These are phyloP conservation scores for Ethmia dodecea DNA, from an alignment of 2,888 invertebrate genomes.

Conservation along the genomic window DNA sequence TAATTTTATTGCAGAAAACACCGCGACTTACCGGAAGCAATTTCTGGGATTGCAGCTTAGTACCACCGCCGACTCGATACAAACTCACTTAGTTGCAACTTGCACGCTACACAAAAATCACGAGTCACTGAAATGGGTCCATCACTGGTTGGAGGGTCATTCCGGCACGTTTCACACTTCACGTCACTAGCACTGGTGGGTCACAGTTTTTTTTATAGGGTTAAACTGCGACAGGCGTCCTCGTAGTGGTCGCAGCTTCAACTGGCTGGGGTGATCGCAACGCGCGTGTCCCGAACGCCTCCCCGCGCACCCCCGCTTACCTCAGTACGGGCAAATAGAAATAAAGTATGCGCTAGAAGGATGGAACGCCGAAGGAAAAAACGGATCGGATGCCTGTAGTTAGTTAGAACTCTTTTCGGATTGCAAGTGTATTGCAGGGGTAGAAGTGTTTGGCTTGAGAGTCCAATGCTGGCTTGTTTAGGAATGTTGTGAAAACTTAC, in stretches of 20 bases:
- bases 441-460: conserved; percentile 13
- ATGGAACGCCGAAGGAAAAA: conserved; percentile 62
- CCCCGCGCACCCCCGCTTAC: conserved; percentile 45
- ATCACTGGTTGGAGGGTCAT: conserved; percentile 37
- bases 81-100: conserved; percentile 46
- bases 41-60: conserved; percentile 35
- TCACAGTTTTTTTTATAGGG: conserved; percentile 34
- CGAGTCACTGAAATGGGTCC: conserved; percentile 52
- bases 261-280: conserved; percentile 73
- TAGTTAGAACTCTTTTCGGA: conserved; percentile 24
- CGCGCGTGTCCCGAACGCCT: conserved; percentile 65
- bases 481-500: neutral
- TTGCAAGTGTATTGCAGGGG: conserved; percentile 17
- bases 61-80: conserved; percentile 38
- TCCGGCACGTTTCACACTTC: conserved; percentile 43
- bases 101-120: conserved; percentile 41
- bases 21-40: conserved; percentile 51
- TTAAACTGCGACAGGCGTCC: conserved; percentile 44
- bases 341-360: conserved; percentile 72
- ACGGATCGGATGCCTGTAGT: conserved; percentile 47
- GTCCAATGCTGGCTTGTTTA: neutral
- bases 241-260: conserved; percentile 54
- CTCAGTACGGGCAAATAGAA: conserved; percentile 73
- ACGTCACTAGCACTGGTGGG: conserved; percentile 61
- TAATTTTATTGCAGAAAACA: conserved; percentile 44